phyloP scores from a whole-genome alignment of 2,888 invertebrate genomes.

The Diadegma fenestrale region DNA sequence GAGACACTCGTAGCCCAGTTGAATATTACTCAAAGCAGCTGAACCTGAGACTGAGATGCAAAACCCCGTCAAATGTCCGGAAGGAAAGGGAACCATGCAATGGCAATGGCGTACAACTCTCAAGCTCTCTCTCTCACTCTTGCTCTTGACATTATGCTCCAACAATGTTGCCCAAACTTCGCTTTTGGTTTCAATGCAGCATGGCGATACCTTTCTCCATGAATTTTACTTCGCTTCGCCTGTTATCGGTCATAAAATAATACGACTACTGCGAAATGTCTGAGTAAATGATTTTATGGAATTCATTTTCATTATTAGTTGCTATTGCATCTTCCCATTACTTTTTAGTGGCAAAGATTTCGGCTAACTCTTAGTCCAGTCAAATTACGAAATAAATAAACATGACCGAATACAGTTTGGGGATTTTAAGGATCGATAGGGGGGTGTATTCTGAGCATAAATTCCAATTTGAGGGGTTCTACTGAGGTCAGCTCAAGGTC shows the following conservation, averaged over 20 bases:
- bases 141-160: conserved; percentile 28
- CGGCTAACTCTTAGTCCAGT: neutral
- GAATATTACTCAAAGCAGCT: conserved; percentile 35
- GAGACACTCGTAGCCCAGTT: conserved; percentile 1
- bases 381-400: no score
- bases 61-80: conserved; percentile 56
- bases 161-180: conserved; percentile 54
- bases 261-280: neutral
- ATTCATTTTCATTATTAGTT: neutral
- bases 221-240: neutral
- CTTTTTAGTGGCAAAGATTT: neutral
- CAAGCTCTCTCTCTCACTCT: neutral
- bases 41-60: conserved; percentile 39
- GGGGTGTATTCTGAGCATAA: no score
- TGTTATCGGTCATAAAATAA: conserved; percentile 12
- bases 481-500: no score
- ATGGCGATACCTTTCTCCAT: conserved; percentile 38
- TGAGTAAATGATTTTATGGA: neutral
- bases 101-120: conserved; percentile 15
- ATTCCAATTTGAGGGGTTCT: no score
- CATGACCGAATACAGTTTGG: no score
- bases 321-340: neutral
- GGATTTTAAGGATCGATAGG: no score
- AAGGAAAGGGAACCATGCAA: conserved; percentile 24
- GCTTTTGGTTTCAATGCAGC: conserved; percentile 42